Evolutionary conservation across 2,888 invertebrate genomes (phyloP).

Genomic region (Hirtodrosophila cameraria): DNA sequence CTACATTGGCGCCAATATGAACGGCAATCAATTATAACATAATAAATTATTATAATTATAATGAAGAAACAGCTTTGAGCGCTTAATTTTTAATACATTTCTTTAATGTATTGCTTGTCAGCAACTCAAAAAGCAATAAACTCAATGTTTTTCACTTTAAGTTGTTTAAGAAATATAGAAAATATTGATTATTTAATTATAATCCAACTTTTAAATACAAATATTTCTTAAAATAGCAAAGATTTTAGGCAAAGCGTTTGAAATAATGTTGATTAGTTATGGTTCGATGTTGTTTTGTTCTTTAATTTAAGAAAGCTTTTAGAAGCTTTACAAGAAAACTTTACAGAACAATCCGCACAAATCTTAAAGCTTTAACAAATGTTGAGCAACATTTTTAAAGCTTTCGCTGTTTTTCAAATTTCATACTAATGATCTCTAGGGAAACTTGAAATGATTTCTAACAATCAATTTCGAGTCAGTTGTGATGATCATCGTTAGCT

Average conservation of each 20-base stretch:
- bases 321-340: too few species aligned
- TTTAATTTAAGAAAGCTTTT: too few species aligned
- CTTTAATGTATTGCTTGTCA: too few species aligned
- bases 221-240: slow-evolving; percentile 1
- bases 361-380: neutral
- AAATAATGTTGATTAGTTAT: slow-evolving; percentile 2
- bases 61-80: too few species aligned
- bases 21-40: slow-evolving; percentile 9
- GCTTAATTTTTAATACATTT: too few species aligned
- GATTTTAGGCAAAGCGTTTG: slow-evolving; percentile 7
- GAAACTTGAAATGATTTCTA: slow-evolving; percentile 22
- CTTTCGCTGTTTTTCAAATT: slow-evolving; percentile 3
- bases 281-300: too few species aligned
- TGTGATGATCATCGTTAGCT: slow-evolving; percentile 33
- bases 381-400: neutral
- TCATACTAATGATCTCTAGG: neutral
- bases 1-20: slow-evolving; percentile 26
- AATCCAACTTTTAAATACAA: too few species aligned
- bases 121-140: too few species aligned
- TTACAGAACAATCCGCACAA: too few species aligned
- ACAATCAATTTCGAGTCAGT: slow-evolving; percentile 28
- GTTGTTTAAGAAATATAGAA: too few species aligned
- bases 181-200: too few species aligned
- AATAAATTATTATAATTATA: slow-evolving; percentile 10
- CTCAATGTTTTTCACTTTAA: too few species aligned